Conservation (phyloP, 2,113 vertebrate species). For the Syrmaticus mikado region DNA sequence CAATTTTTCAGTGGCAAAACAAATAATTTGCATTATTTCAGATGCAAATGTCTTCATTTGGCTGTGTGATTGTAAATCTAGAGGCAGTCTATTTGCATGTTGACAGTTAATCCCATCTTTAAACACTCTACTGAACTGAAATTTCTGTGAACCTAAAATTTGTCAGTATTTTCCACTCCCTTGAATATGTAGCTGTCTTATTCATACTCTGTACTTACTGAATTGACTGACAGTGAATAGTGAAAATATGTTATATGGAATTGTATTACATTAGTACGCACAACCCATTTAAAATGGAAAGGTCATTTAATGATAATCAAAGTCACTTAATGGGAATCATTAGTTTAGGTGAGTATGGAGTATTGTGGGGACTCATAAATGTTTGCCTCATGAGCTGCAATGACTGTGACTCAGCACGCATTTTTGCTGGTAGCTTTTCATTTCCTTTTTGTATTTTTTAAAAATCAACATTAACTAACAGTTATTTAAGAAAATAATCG, state of each 20-base stretch:
- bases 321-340: neutral
- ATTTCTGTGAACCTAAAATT: neutral
- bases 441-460: neutral
- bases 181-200: neutral
- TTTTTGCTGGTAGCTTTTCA: neutral
- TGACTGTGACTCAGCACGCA: neutral
- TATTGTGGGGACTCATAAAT: rapidly evolving
- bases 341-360: neutral
- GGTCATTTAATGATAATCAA: neutral
- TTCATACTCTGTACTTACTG: neutral
- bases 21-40: conserved; percentile 38
- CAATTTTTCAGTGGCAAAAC: conserved; percentile 11
- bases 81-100: neutral
- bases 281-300: neutral
- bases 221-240: neutral
- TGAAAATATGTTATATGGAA: neutral
- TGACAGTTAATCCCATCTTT: neutral
- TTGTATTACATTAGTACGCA: neutral
- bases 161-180: neutral
- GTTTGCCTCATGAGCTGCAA: neutral
- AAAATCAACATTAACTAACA: neutral
- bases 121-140: neutral
- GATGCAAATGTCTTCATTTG: conserved; percentile 30
- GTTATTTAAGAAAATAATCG: neutral
- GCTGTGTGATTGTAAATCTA: neutral